Evolutionary conservation across 2,113 vertebrate genomes (phyloP).

Genomic region (Passer montanus): DNA sequence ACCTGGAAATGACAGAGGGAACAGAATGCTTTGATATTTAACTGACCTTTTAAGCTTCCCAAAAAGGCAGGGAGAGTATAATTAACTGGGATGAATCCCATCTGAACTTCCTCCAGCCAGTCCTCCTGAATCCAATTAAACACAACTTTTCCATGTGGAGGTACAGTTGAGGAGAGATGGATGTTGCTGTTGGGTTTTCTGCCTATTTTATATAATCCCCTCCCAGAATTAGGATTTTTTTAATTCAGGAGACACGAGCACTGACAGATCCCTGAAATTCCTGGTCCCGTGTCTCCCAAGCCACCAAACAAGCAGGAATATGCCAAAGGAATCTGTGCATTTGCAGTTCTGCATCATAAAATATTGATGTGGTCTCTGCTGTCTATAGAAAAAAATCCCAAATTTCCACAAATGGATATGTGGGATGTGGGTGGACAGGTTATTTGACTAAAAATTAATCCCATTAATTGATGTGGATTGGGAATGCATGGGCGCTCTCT

Average conservation of each 20-base stretch:
- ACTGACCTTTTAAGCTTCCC: conserved; percentile 60
- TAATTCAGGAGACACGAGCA: background rate
- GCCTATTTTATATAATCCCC: background rate
- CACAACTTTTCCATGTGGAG: conserved; percentile 24
- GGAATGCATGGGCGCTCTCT: background rate
- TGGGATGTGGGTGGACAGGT: background rate
- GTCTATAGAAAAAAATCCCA: background rate
- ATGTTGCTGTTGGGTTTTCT: background rate
- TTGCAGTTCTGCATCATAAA: background rate
- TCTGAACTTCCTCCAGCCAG: conserved; percentile 45
- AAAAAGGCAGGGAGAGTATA: background rate
- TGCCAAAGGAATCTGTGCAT: background rate
- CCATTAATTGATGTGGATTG: background rate
- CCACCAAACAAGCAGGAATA: background rate
- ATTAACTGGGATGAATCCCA: conserved; percentile 41
- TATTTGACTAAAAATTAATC: background rate
- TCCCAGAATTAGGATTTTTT: background rate
- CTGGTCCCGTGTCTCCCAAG: background rate
- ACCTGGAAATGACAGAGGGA: conserved; percentile 7
- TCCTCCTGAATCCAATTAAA: conserved; percentile 58
- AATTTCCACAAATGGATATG: accelerated
- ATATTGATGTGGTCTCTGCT: background rate
- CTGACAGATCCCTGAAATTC: background rate
- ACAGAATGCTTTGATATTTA: conserved; percentile 36
- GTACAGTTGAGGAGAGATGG: background rate